These are phyloP conservation scores for Vulpes lagopus DNA, from an alignment of 2,113 vertebrate genomes.

Conservation along the genomic window DNA sequence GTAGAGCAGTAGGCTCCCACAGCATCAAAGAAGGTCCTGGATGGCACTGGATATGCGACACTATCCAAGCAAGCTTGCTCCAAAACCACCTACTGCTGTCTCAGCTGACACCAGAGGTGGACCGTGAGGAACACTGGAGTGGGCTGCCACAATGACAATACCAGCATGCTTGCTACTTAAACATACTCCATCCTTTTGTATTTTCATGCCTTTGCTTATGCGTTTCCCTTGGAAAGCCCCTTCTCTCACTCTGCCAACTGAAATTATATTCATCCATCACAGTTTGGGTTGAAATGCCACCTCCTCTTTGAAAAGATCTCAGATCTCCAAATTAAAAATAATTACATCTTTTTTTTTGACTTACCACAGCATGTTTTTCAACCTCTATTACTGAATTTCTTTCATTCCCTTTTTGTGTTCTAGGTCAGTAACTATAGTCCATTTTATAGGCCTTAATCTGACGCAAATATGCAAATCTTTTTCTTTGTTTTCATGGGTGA, in stretches of 20 bases:
- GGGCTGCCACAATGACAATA: not conserved
- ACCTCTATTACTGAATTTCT: conserved; percentile 31
- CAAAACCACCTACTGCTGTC: not conserved
- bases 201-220: conserved; percentile 29
- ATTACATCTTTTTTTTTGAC: conserved; percentile 25
- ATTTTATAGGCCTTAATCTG: conserved; percentile 19
- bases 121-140: not conserved
- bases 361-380: not conserved
- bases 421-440: not conserved
- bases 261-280: conserved; percentile 50
- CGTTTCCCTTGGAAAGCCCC: not conserved
- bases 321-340: conserved; percentile 46
- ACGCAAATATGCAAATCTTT: conserved; percentile 54
- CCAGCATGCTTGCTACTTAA: not conserved
- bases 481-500: conserved; percentile 48
- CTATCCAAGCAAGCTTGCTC: not conserved
- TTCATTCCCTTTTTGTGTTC: not conserved
- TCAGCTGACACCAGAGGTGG: not conserved
- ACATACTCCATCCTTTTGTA: not conserved
- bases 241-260: conserved; percentile 27
- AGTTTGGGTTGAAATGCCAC: conserved; percentile 32
- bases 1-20: not conserved
- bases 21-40: not conserved
- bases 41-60: not conserved
- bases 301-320: not conserved